phyloP scores from a whole-genome alignment of 2,113 vertebrate species.

The Megalops atlanticus region DNA sequence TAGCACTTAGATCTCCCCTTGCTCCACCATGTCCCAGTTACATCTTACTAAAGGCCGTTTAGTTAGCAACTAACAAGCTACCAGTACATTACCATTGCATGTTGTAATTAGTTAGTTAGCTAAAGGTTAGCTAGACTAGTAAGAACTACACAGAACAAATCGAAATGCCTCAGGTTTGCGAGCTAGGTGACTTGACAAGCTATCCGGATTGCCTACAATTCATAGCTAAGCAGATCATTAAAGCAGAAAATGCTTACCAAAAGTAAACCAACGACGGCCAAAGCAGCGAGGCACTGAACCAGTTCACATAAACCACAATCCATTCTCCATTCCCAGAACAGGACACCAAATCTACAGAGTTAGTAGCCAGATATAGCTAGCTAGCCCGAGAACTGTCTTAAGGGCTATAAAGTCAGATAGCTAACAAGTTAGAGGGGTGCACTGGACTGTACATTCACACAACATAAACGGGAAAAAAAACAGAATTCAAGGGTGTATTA shows the following conservation, averaged over 20 bases:
- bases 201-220: no score
- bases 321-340: constrained; percentile 52
- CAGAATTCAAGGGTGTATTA: background rate
- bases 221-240: background rate
- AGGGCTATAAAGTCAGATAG: background rate
- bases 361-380: no score
- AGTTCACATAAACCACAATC: constrained; percentile 57
- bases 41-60: background rate
- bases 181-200: background rate
- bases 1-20: no score
- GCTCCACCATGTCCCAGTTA: no score
- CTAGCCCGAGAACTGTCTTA: no score
- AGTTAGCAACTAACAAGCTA: background rate
- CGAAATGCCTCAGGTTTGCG: no score
- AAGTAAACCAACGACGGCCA: constrained; percentile 53
- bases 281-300: constrained; percentile 50
- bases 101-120: background rate
- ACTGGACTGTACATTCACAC: background rate
- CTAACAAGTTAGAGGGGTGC: background rate
- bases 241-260: constrained; percentile 51
- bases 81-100: background rate
- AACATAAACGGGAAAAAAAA: background rate
- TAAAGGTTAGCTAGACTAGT: background rate
- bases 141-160: background rate
- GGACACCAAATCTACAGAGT: background rate